Evolutionary conservation across 2,797 vertebrate genomes (phyloP).

Genomic region (Acanthornis magna): DNA sequence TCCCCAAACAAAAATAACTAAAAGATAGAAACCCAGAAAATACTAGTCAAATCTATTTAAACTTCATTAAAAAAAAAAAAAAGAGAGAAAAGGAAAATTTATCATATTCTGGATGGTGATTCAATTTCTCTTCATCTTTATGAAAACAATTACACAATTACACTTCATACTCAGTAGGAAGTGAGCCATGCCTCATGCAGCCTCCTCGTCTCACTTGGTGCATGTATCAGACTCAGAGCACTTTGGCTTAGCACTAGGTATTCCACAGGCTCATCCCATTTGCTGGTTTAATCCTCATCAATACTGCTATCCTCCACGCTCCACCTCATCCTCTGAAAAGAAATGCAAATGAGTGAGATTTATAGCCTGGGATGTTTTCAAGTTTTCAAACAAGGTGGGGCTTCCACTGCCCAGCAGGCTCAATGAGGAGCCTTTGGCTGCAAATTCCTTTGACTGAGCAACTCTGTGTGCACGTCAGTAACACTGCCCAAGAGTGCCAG

Average conservation of each 20-base stretch:
- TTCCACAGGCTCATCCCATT: constrained; percentile 30
- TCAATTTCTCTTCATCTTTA: not conserved
- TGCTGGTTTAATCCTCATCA: constrained; percentile 53
- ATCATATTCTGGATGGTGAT: not conserved
- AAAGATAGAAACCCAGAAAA: not conserved
- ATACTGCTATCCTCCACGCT: constrained; percentile 48
- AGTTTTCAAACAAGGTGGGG: constrained; percentile 40
- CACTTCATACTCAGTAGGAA: not conserved
- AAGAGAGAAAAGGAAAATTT: no score
- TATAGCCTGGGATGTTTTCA: constrained; percentile 55
- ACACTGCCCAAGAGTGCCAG: not conserved
- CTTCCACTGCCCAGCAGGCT: not conserved
- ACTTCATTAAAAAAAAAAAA: not conserved
- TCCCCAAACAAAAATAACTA: rapidly evolving
- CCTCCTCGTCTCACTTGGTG: not conserved
- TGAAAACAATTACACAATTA: not conserved
- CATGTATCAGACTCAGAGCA: not conserved
- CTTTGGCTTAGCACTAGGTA: constrained; percentile 18
- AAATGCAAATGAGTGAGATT: constrained; percentile 66
- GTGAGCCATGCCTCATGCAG: not conserved
- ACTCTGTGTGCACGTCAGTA: not conserved
- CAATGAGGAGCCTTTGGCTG: constrained; percentile 13
- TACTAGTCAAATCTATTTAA: not conserved
- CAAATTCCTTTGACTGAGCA: constrained; percentile 43
- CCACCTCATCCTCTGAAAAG: constrained; percentile 54